phyloP scores from a whole-genome alignment of 30 jellyfish, hydroid and myxozoan genomes.

The Nemopilema nomurai region DNA sequence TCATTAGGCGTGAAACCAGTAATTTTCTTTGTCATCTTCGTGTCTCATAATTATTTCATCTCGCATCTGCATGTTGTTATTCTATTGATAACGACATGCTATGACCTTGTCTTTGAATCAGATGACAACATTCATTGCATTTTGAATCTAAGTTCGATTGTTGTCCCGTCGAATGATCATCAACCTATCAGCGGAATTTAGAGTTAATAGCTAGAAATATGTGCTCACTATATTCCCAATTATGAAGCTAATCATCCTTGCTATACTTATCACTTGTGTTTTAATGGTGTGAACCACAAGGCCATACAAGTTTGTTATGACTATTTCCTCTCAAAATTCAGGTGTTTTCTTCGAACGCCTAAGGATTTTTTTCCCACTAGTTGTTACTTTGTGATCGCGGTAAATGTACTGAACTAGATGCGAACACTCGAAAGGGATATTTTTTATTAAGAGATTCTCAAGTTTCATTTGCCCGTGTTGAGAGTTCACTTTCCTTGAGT shows the following conservation, averaged over 20 bases:
- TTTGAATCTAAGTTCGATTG: neutral
- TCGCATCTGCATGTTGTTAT: neutral
- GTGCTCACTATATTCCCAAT: constrained; percentile 6
- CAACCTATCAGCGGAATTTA: constrained; percentile 39
- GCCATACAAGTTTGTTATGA: constrained; percentile 23
- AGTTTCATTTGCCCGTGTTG: too few relatives aligned
- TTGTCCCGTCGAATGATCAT: constrained; percentile 37
- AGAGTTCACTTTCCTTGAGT: too few relatives aligned
- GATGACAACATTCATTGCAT: constrained; percentile 11
- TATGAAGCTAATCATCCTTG: constrained; percentile 12
- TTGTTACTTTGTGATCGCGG: neutral
- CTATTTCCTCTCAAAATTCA: constrained; percentile 9
- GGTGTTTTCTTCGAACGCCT: constrained; percentile 1
- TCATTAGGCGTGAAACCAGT: neutral
- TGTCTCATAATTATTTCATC: neutral
- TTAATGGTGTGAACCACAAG: constrained; percentile 19
- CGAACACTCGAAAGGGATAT: neutral
- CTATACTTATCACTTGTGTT: constrained; percentile 28
- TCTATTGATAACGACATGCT: neutral
- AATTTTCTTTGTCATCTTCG: neutral
- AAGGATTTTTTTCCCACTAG: neutral
- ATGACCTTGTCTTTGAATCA: neutral
- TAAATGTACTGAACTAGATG: neutral
- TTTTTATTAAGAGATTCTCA: too few relatives aligned
- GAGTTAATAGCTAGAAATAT: constrained; percentile 1